Base-by-base conservation (phyloP, 2,797 vertebrate species). In the Vireo griseus region DNA sequence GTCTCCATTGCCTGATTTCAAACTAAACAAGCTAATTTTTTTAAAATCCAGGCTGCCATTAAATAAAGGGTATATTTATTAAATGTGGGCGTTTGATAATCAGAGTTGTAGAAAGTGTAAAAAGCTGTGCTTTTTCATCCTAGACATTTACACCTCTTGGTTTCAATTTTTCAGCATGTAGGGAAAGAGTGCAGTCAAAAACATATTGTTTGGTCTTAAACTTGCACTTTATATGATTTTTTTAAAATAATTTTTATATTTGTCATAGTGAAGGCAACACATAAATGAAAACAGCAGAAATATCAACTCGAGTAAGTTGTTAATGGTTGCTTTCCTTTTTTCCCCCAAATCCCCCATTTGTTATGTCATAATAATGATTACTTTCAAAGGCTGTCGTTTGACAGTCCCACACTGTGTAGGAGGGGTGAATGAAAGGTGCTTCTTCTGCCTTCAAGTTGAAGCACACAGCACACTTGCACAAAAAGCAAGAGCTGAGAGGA, bases 51-150 rank as follows among this genome's bases (percentile, higher is more conserved):
- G 24, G 45, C 54, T 79, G 20, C 33, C 39, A 82, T 94, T 89
- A 94, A 86, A 79, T 63, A 92, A 88, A 90, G 16, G 17, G 5
- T 67, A 20, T 47, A 86, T 76, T 95, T 94, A 84, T 85, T 90
- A 69, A 76, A 85, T 26, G 75, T 84, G 29, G 62, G 78, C 5
- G 20, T 90, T 94, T 82, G 35, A 92, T 84, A 50, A 92, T 91
- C 80, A 86, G 81, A 95, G 88, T 35, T 95, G 52, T 79, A 91
- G 71, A 96, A 74, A 12, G 54, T 51, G 71, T 78, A 81, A 77
- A 88, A 88, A 95, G 40, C 48, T 86, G 52, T 94, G 55, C 68
- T 94, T 97, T 95, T 83, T 92, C 67, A 85, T 74, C 61, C 50
- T 77, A 90, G 92, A 73, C 29, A 50, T 76, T 81, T 74, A 28